Percentiles rank a stretch among this genome's conserved stretches.
phyloP scores from a whole-genome alignment of 1,140 invertebrate species.

The Drosophila baimaii region DNA sequence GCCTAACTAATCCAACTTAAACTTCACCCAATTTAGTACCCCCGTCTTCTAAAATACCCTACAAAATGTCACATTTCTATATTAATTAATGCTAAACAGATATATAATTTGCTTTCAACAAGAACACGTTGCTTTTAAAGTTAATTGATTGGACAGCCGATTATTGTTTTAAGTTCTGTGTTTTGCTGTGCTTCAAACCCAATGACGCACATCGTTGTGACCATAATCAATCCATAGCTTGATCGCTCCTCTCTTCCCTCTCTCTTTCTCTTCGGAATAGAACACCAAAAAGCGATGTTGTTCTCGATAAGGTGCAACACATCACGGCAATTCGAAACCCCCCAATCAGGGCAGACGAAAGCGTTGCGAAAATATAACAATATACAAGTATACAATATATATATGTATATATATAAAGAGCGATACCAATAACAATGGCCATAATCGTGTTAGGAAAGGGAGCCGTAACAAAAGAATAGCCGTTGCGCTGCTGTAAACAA shows the following conservation, averaged over 20 bases:
- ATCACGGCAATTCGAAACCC: conserved; percentile 12
- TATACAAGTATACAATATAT: conserved; percentile 1
- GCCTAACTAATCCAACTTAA: not conserved
- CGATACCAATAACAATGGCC: conserved; percentile 21
- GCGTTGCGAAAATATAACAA: conserved; percentile 7
- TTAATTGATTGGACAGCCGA: conserved; percentile 2
- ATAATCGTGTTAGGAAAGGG: conserved; percentile 39
- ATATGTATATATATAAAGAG: not conserved
- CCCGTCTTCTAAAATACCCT: not conserved
- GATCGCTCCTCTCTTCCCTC: too few species aligned
- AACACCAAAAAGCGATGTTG: not conserved
- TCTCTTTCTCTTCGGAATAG: conserved; percentile 12
- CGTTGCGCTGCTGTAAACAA: conserved; percentile 29
- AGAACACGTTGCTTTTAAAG: not conserved
- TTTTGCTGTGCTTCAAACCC: not conserved
- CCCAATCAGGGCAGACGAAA: conserved; percentile 26
- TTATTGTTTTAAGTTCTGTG: not conserved
- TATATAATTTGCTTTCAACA: not conserved
- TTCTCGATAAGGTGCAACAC: conserved; percentile 35
- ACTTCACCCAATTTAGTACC: too few species aligned
- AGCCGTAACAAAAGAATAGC: conserved; percentile 33
- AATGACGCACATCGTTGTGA: conserved; percentile 33
- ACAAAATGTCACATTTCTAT: not conserved
- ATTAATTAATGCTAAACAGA: conserved; percentile 4
- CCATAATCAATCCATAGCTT: conserved; percentile 20